These are phyloP conservation scores for Drosophila incognita DNA, from an alignment of 2,888 invertebrate species.

Conservation along the genomic window DNA sequence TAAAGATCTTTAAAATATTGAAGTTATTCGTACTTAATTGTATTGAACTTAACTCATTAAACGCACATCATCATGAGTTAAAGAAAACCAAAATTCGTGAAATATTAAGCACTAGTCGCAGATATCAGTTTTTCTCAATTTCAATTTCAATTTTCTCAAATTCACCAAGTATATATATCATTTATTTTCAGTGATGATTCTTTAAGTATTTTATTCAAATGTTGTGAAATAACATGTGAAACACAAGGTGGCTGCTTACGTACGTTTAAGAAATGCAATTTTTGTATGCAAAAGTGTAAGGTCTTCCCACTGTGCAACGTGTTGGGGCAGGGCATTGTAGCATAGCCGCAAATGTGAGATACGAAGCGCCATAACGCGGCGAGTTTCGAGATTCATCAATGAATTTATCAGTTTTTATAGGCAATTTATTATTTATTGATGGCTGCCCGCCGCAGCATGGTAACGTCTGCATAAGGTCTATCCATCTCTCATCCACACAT, in stretches of 20 bases:
- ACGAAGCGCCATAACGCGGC: constrained; percentile 34
- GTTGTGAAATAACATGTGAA: neutral
- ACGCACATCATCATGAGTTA: neutral
- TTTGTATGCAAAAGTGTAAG: neutral
- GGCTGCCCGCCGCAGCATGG: constrained; percentile 28
- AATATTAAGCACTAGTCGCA: neutral
- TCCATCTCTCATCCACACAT: constrained; percentile 44
- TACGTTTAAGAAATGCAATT: neutral
- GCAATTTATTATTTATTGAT: constrained; percentile 80
- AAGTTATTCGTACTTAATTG: neutral
- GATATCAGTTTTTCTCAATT: neutral
- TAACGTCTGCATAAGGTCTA: constrained; percentile 39
- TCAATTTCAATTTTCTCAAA: neutral
- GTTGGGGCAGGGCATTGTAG: neutral
- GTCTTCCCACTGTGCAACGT: neutral
- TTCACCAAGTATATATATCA: neutral
- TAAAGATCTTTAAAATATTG: no score
- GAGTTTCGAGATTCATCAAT: constrained; percentile 67
- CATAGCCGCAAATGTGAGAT: constrained; percentile 46
- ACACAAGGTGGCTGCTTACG: neutral
- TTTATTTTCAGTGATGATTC: neutral
- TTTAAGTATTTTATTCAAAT: neutral
- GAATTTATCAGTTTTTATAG: constrained; percentile 80
- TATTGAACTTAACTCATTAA: neutral
- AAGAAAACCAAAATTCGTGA: neutral